These are phyloP conservation scores for Strix occidentalis DNA, from an alignment of 2,797 vertebrate species.

Conservation along the genomic window DNA sequence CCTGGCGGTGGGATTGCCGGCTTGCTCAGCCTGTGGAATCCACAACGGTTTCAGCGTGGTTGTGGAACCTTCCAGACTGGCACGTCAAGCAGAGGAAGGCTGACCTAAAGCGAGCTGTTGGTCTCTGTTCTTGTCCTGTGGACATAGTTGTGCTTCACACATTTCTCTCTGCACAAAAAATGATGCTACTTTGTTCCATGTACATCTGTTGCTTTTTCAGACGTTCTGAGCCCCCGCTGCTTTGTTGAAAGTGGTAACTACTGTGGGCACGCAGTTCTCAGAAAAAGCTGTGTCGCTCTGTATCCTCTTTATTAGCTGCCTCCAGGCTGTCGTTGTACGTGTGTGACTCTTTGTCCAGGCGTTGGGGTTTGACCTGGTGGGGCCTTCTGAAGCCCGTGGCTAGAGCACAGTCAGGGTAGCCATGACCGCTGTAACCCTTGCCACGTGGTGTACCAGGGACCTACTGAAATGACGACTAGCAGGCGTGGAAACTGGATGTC, in stretches of 20 bases:
- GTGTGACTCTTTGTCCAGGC: not conserved
- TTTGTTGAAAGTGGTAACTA: not conserved
- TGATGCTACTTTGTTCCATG: not conserved
- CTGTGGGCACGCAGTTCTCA: not conserved
- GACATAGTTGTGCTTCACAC: not conserved
- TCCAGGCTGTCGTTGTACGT: not conserved
- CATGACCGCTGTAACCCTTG: not conserved
- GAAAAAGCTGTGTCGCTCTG: not conserved
- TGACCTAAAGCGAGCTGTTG: not conserved
- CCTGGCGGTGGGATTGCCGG: not conserved
- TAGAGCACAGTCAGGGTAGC: not conserved
- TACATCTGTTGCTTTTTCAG: not conserved
- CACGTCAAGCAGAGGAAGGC: not conserved
- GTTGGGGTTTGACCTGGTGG: not conserved
- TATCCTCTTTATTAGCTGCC: not conserved
- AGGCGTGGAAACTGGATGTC: not conserved
- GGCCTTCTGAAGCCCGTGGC: not conserved
- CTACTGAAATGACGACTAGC: not conserved
- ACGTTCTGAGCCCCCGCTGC: not conserved
- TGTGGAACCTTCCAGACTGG: not conserved
- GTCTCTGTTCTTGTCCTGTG: not conserved
- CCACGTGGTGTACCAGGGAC: not conserved
- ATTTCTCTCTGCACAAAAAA: not conserved
- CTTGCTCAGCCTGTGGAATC: not conserved
- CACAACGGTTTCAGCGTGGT: accelerated